Base-by-base conservation (phyloP, 2,888 invertebrate species). In the Ectropis crepuscularia region DNA sequence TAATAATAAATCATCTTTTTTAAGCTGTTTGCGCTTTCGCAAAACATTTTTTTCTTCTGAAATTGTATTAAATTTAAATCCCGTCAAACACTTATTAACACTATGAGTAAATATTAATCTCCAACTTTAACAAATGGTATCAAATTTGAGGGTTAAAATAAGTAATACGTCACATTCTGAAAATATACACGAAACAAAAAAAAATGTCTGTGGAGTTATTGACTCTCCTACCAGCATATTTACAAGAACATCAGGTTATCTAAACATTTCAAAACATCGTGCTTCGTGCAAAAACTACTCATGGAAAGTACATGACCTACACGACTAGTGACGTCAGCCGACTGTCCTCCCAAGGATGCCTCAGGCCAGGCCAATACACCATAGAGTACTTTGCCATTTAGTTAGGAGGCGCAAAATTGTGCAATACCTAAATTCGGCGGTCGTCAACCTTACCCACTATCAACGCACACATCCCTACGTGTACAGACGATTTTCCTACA, bases 381-480 rank as follows among this genome's bases (percentile, higher is more conserved):
- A 51, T 57, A 49, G 41, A 59, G 60, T 42, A 46, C 39, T 51
- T 57, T 55, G 16, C n/a, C 38, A 39, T 51, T 53, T 54, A 51
- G 58, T 60, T 54, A 62, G 28, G 58, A 67, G 65, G 63, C 69
- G 61, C 74, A 72, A 68, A 77, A 76, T 83, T 83, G 83, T 82
- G 83, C 84, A 85, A 85, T 81, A 78, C 72, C 72, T 77, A 84
- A 82, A 79, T 83, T 82, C 70, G 78, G 73, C 75, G 85, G 81
- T 83, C 80, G 73, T 62, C 74, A 79, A 79, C 75, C 85, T 74
- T 43, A 37, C 50, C 53, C 72, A 79, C 73, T 73, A 73, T 75
- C 67, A 67, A 79, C 82, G 67, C 80, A 79, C 73, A 68, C 70
- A 71, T 0, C 16, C 41, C 46, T 69, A 63, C 67, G 76, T 77